phyloP scores from a whole-genome alignment of 2,888 invertebrate genomes.

The Ommatoiulus sabulosus region DNA sequence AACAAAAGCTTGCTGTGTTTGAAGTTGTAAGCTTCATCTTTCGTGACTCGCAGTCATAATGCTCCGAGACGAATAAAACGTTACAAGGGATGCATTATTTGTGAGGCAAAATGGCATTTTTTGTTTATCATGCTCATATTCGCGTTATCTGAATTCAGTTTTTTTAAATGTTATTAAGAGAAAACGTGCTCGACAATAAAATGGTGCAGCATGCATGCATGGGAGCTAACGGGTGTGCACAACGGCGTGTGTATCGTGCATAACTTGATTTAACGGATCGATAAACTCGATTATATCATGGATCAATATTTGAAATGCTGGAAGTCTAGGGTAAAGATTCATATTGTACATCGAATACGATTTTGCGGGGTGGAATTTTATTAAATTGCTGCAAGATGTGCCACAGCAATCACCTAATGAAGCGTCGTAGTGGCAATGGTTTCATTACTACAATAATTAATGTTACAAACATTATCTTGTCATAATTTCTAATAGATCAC shows the following conservation, averaged over 20 bases:
- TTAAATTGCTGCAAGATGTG: not conserved
- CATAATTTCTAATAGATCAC: not conserved
- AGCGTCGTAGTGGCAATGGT: not conserved
- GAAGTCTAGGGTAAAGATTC: not conserved
- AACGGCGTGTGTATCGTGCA: not conserved
- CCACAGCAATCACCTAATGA: not conserved
- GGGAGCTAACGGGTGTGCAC: not conserved
- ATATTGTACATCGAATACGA: not conserved
- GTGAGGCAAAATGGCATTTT: not conserved
- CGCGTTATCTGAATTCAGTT: not conserved
- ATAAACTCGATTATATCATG: not conserved
- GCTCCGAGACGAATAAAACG: not conserved
- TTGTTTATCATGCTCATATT: not conserved
- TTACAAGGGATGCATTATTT: not conserved
- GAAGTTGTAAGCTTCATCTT: not conserved
- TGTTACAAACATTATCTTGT: not conserved
- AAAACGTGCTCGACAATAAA: not conserved
- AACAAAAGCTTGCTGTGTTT: not conserved
- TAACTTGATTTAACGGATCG: conserved; percentile 20
- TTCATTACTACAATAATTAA: not conserved
- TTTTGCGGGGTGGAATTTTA: not conserved
- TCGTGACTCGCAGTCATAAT: not conserved
- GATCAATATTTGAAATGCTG: conserved; percentile 45
- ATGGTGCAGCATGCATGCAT: not conserved
- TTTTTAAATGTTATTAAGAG: not conserved